Evolutionary conservation across 2,888 invertebrate species (phyloP), one percentile per base, ranked within the genome.

Genomic region (Sarcophaga rosellei): DNA sequence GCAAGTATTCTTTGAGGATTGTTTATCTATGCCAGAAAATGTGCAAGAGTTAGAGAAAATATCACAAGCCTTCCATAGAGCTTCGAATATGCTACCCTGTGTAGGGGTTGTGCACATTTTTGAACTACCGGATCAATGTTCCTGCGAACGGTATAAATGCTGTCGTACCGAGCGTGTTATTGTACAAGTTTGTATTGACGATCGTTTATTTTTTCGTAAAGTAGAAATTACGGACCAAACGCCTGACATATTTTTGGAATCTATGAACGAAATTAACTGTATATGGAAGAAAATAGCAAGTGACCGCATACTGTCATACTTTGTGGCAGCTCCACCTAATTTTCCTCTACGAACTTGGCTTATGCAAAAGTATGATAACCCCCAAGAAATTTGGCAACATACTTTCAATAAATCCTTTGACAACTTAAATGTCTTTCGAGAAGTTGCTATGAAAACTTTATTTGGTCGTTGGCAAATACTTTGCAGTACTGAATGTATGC

Each of bases 391-490:
- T 0, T 90, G 92, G 74, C 91, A 93, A 63, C 88, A 90, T 25
- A 90, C 91, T 68, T 92, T 93, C 23, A 93, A 93, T 80, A 91
- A 91, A 68, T 91, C 91, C 1, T 88, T 92, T 12, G 92, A 92
- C 3, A 90, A 91, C 59, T 89, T 92, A 5, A 89, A 91, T 3
- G 90, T 90, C 10, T 89, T 91, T 10, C 90, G 91, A 47, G 90
- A 93, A n/a, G 89, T 90, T 21, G 90, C 93, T 2, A 88, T 92
- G 47, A 89, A 90, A 61, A 90, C 93, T 0, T 86, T 93, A 0
- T 92, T 93, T 89, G 91, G 92, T 0, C 92, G 93, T 4, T 93
- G 93, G 93, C 89, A 90, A 5, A 92, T 93, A 15, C 90, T 93
- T 1, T 90, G 90, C 12, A 90, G 90, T 4, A 91, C 91, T 3